Evolutionary conservation across 2,797 vertebrate genomes (phyloP).

Genomic region (Oreochromis grahami): DNA sequence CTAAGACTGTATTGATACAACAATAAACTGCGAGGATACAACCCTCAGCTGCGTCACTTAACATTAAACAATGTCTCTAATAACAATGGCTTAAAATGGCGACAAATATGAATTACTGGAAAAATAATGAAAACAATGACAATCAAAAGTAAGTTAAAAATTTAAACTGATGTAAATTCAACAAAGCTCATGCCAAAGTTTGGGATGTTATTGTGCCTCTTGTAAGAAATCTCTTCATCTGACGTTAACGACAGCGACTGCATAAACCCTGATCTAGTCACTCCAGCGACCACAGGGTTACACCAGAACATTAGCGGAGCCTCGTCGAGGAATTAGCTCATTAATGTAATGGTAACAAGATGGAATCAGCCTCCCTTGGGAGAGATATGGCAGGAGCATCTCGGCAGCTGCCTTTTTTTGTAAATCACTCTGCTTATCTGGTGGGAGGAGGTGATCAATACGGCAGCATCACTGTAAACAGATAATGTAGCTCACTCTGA

Average conservation of each 20-base stretch:
- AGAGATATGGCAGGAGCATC: conserved; percentile 74
- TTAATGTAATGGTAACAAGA: conserved; percentile 84
- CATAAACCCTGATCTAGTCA: conserved; percentile 57
- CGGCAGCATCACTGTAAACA: conserved; percentile 78
- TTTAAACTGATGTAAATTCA: not conserved
- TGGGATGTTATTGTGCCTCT: conserved; percentile 4
- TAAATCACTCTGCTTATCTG: conserved; percentile 81
- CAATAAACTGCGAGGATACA: not conserved
- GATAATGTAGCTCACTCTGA: conserved; percentile 76
- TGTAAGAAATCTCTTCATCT: conserved; percentile 17
- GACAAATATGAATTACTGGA: not conserved
- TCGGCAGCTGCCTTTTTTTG: conserved; percentile 73
- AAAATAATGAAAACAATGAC: not conserved
- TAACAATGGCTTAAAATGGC: not conserved
- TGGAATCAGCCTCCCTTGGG: conserved; percentile 75
- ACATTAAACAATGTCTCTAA: not conserved
- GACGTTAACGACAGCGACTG: conserved; percentile 45
- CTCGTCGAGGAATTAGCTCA: conserved; percentile 78
- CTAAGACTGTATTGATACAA: not conserved
- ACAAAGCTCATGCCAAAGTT: conserved; percentile 7
- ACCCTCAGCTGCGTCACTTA: not conserved
- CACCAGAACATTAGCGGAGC: conserved; percentile 75
- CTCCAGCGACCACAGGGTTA: conserved; percentile 67
- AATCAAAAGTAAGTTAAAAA: not conserved
- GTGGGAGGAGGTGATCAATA: conserved; percentile 79